Percentiles rank a stretch among this genome's conserved stretches.
Conservation (phyloP, 2,888 invertebrate genomes). For the Ditula angustiorana region DNA sequence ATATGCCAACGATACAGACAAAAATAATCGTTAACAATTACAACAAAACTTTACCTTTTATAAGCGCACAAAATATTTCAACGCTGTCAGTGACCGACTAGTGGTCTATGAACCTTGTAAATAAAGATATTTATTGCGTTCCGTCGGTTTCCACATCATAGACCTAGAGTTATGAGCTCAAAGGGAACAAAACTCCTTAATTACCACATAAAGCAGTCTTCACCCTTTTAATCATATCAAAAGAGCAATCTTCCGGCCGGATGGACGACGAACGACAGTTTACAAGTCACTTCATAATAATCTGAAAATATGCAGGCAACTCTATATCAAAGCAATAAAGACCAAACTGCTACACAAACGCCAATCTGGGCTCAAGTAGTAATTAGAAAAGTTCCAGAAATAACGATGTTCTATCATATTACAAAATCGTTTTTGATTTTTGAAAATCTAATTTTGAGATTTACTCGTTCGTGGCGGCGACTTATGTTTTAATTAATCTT, state of each 20-base stretch:
- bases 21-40: too few species aligned
- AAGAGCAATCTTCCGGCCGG: conserved; percentile 83
- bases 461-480: conserved; percentile 62
- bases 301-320: conserved; percentile 42
- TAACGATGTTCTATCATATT: conserved; percentile 77
- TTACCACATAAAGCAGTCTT: conserved; percentile 82
- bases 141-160: conserved; percentile 40
- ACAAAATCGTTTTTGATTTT: conserved; percentile 81
- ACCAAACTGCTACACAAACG: conserved; percentile 48
- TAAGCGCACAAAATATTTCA: not conserved
- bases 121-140: conserved; percentile 6
- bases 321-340: conserved; percentile 52
- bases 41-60: too few species aligned
- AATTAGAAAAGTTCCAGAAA: conserved; percentile 74
- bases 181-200: conserved; percentile 74
- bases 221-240: conserved; percentile 85
- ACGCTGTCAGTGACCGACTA: not conserved
- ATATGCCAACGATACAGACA: too few species aligned
- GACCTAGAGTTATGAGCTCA: conserved; percentile 62
- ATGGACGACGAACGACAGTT: conserved; percentile 65
- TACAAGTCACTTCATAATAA: conserved; percentile 48
- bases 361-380: conserved; percentile 57
- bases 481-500: conserved; percentile 64
- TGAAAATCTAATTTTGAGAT: conserved; percentile 76
- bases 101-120: not conserved